Conservation (phyloP, 2,797 vertebrate species). For the Hypotaenidia okinawae region DNA sequence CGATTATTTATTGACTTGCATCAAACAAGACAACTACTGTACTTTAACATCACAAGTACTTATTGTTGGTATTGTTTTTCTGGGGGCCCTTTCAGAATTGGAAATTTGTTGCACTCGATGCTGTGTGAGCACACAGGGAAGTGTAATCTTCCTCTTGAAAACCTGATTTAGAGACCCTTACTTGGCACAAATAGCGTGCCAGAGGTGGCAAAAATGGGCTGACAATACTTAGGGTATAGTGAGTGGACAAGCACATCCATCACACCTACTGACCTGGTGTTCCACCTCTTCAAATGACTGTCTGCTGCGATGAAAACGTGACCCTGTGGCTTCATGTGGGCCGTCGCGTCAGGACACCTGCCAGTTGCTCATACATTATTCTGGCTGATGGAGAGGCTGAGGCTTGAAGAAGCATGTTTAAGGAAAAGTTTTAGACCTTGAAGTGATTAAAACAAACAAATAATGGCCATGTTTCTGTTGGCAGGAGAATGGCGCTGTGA, state of each 20-base stretch:
- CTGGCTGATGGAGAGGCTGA: not conserved
- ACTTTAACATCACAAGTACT: not conserved
- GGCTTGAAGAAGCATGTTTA: not conserved
- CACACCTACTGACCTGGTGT: not conserved
- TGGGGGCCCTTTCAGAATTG: not conserved
- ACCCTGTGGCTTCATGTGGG: rapidly evolving
- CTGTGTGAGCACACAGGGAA: not conserved
- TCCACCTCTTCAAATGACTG: not conserved
- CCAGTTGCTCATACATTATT: not conserved
- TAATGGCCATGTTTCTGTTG: not conserved
- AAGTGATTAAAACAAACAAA: not conserved
- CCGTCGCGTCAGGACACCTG: not conserved
- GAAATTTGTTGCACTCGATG: not conserved
- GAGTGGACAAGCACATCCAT: not conserved
- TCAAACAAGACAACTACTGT: not conserved
- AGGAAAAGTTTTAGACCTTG: not conserved
- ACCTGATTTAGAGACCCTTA: not conserved
- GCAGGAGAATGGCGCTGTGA: not conserved
- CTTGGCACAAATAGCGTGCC: not conserved
- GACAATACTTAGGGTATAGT: too few species aligned
- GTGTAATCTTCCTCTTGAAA: not conserved
- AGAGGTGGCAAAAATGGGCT: not conserved
- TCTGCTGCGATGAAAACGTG: not conserved
- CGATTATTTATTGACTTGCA: not conserved
- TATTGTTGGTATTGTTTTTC: not conserved